Percentiles rank a stretch among this genome's conserved stretches.
Conservation (phyloP, 2,888 invertebrate genomes). For the Aleiodes testaceus region DNA sequence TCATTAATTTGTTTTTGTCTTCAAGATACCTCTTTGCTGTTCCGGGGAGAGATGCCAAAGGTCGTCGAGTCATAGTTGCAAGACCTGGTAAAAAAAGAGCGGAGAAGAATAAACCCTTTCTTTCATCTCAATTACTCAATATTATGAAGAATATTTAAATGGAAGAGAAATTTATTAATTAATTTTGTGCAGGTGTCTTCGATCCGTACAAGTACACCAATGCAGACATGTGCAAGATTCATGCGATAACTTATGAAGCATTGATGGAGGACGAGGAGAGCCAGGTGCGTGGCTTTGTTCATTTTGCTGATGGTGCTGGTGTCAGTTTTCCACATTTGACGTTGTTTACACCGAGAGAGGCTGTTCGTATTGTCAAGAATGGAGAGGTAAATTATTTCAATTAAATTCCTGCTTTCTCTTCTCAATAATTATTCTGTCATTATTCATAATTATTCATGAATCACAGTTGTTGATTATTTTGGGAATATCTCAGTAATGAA, state of each 20-base stretch:
- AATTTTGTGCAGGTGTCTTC: conserved; percentile 78
- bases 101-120: conserved; percentile 25
- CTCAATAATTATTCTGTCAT: too few species aligned
- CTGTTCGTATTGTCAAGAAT: conserved; percentile 86
- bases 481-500: too few species aligned
- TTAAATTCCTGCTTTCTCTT: neutral
- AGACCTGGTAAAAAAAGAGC: conserved; percentile 79
- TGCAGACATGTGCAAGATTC: conserved; percentile 85
- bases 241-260: conserved; percentile 85
- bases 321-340: conserved; percentile 85
- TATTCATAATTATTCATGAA: too few species aligned
- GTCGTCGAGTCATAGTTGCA: conserved; percentile 84
- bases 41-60: conserved; percentile 83
- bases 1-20: conserved; percentile 48
- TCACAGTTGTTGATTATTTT: too few species aligned
- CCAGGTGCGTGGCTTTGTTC: conserved; percentile 85
- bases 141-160: conserved; percentile 9
- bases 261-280: conserved; percentile 87
- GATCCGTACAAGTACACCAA: conserved; percentile 85
- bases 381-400: conserved; percentile 78
- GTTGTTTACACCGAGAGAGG: conserved; percentile 85
- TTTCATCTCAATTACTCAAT: conserved; percentile 29
- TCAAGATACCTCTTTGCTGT: conserved; percentile 85
- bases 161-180: neutral
- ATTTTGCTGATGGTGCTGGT: conserved; percentile 84